Evolutionary conservation across 1,140 invertebrate genomes (phyloP).

Genomic region (Ceratoteleas bidentatus): DNA sequence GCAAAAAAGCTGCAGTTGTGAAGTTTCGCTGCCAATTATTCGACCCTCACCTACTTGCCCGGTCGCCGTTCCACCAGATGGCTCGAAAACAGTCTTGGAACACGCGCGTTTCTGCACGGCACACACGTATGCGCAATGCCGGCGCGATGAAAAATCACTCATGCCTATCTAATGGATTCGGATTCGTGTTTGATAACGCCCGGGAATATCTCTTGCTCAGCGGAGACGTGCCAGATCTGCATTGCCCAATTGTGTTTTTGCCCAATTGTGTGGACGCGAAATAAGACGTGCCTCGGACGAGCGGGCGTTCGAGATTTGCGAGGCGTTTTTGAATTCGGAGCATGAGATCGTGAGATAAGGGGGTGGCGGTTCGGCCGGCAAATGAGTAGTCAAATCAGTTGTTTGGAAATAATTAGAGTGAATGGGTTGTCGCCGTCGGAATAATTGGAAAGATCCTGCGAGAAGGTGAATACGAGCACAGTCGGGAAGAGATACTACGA

Average conservation of each 20-base stretch:
- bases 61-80: slow-evolving; percentile 22
- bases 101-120: slow-evolving; percentile 32
- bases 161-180: slow-evolving; percentile 37
- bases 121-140: slow-evolving; percentile 17
- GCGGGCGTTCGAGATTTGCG: neutral
- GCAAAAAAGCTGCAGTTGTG: slow-evolving; percentile 56
- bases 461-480: slow-evolving; percentile 1
- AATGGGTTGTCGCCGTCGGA: neutral
- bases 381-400: neutral
- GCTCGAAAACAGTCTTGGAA: slow-evolving; percentile 44
- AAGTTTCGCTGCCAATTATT: slow-evolving; percentile 58
- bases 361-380: too few species aligned
- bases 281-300: slow-evolving; percentile 4
- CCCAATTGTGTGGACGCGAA: slow-evolving; percentile 4
- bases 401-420: neutral
- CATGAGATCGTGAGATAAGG: too few species aligned
- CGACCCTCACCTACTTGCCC: slow-evolving; percentile 46
- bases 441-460: slow-evolving; percentile 1
- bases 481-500: neutral
- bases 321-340: neutral
- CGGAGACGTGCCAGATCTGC: slow-evolving; percentile 12
- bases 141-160: slow-evolving; percentile 40
- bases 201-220: slow-evolving; percentile 25
- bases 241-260: slow-evolving; percentile 29
- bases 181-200: slow-evolving; percentile 36